Evolutionary conservation across 2,888 invertebrate species (phyloP), one percentile per base, ranked within the genome.

Genomic region (Caprella mutica): DNA sequence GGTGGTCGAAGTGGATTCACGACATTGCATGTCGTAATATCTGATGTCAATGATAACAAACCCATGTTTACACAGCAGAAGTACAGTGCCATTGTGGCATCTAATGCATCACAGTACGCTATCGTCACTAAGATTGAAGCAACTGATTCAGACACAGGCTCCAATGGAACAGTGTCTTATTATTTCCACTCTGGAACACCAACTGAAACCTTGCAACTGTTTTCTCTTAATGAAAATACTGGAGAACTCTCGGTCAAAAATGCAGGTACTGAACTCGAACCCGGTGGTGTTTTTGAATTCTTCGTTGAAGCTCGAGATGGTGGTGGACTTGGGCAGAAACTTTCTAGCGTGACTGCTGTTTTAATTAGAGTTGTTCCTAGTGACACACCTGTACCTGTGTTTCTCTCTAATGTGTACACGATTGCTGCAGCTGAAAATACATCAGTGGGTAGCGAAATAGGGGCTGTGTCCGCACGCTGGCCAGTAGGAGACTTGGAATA

Each of bases 111-210:
- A 0, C 80, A 85, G 6, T 91, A 92, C 1, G 83, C 85, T 1
- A 81, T 83, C 5, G 87, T 96, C 1, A 82, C 85, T 1, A 60
- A 52, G 60, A 60, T 94, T 2, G 77, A 80, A 44, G 96, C 94
- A 0, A 81, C 81, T 61, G 96, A 97, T 73, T 81, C 79, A 14
- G 96, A 97, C 72, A 83, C 86, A 1, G 93, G 90, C 0, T 93
- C 93, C 70, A 96, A 93, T 74, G 91, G 92, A 1, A 90, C 89
- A 74, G 85, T 97, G 67, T 93, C 90, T 0, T 96, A 93, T 75
- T 85, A 88, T 68, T 86, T 94, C 67, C 64, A 64, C 42, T 43
- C 33, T n/a, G 55, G 59, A 21, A 57, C 60, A 1, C 43, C 53
- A 17, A 53, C 52, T 5, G 64, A 57, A 23, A 44, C 43, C 26